Base-by-base conservation (phyloP, 2,888 invertebrate genomes). In the Trilocha varians region DNA sequence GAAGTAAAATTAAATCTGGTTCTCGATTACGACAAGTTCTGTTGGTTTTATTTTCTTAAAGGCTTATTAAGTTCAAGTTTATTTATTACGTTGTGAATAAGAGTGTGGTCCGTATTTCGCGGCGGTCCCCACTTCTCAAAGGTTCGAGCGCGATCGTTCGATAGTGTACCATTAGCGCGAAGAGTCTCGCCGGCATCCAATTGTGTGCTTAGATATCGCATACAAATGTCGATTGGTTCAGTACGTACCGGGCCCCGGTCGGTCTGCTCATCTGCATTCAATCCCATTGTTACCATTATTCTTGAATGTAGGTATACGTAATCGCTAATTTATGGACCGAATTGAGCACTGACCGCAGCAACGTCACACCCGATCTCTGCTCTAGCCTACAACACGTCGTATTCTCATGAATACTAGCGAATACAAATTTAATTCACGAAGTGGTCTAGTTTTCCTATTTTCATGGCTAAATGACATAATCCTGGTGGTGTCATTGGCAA, bases 101-200 rank as follows among this genome's bases (percentile, higher is more conserved):
- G 72, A 65, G 77, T 78, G 79, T 77, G 82, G 82, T 76, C 80
- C 70, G 60, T 66, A 69, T 72, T 65, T 65, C 72, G 68, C 61
- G 79, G 75, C 80, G 82, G 82, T 76, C 77, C 67, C 77, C 70
- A 72, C 79, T 72, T 77, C 65, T 76, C 76, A 77, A 77, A 68
- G 65, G 63, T 67, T 61, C 59, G 63, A 61, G 57, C 58, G 73
- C 77, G 84, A 83, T 83, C 73, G 72, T 62, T 72, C 75, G 84
- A 85, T 85, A 85, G 75, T 79, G 84, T 77, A 80, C 82, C 83
- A 83, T 84, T 83, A 84, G 85, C 79, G 85, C 84, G 79, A 83
- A 82, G 73, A 73, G 60, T 80, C 83, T 78, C 84, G 76, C 84
- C 83, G 83, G 78, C 79, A 66, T 80, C 83, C 84, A 85, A 85